Evolutionary conservation across 1,140 invertebrate species (phyloP).

Genomic region (Pachyrhynchus sulphureomaculatus): DNA sequence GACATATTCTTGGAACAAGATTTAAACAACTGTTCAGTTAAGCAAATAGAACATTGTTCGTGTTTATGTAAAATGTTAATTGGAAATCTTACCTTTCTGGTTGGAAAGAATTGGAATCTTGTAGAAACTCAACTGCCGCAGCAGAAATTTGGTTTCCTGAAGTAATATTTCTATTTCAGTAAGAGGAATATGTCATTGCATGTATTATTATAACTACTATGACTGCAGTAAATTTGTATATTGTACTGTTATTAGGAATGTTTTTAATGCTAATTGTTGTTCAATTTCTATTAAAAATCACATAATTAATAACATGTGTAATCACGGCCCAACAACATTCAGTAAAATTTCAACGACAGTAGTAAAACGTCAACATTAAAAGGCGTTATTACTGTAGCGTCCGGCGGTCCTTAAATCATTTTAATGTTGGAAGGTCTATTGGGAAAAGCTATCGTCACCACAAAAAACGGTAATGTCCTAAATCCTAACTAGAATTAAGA

Average conservation of each 20-base stretch:
- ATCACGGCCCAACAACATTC: neutral
- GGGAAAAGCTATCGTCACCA: no score
- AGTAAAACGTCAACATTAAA: neutral
- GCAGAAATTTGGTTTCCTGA: neutral
- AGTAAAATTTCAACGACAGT: neutral
- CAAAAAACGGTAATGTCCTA: no score
- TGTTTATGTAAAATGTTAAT: no score
- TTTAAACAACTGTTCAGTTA: neutral
- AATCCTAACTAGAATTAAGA: no score
- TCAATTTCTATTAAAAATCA: constrained; percentile 25
- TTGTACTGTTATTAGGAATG: constrained; percentile 26
- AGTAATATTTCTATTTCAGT: neutral
- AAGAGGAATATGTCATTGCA: neutral
- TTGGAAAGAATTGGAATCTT: neutral
- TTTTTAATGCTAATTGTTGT: constrained; percentile 7
- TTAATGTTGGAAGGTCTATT: no score
- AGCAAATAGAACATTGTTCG: neutral
- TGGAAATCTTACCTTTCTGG: no score
- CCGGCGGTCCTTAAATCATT: no score
- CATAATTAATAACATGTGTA: constrained; percentile 34
- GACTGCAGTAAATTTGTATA: constrained; percentile 3
- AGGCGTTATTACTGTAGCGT: no score
- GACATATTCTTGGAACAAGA: neutral
- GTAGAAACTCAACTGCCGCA: neutral
- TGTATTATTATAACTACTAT: neutral